These are phyloP conservation scores for Anagrus nilaparvatae DNA, from an alignment of 1,140 invertebrate species.

Conservation along the genomic window DNA sequence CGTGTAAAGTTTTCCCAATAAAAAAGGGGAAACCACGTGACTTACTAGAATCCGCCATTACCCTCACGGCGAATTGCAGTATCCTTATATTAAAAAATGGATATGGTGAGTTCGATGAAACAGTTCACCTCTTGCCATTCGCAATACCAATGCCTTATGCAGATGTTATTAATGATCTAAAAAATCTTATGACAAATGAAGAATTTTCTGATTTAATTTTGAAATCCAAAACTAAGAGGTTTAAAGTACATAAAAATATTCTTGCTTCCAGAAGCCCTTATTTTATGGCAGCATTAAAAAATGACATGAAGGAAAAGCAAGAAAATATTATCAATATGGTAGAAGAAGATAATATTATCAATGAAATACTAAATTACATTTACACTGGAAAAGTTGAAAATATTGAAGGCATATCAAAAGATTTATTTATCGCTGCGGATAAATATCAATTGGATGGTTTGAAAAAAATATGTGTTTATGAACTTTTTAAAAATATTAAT, in stretches of 20 bases:
- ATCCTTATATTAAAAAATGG: too few relatives aligned
- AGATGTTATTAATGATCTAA: slow-evolving; percentile 1
- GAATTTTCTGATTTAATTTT: neutral
- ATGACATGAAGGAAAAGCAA: neutral
- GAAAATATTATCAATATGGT: neutral
- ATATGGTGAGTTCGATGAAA: too few relatives aligned
- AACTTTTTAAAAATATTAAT: neutral
- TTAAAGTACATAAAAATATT: slow-evolving; percentile 4
- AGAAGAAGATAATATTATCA: neutral
- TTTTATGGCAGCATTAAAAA: slow-evolving; percentile 1
- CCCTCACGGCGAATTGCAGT: too few relatives aligned
- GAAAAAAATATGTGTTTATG: neutral
- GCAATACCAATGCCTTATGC: too few relatives aligned
- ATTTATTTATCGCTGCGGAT: slow-evolving; percentile 3
- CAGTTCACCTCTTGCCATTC: too few relatives aligned
- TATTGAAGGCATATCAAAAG: neutral
- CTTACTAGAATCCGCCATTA: too few relatives aligned
- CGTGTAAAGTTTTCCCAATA: too few relatives aligned
- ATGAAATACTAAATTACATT: slow-evolving; percentile 1
- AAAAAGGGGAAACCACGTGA: too few relatives aligned
- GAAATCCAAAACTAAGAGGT: neutral
- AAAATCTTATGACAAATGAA: neutral
- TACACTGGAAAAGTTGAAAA: slow-evolving; percentile 2
- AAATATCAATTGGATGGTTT: slow-evolving; percentile 1
- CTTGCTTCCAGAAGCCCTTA: neutral